Percentiles rank a stretch among this genome's conserved stretches.
Conservation (phyloP, 2,113 vertebrate genomes). For the Bothrops jararaca region DNA sequence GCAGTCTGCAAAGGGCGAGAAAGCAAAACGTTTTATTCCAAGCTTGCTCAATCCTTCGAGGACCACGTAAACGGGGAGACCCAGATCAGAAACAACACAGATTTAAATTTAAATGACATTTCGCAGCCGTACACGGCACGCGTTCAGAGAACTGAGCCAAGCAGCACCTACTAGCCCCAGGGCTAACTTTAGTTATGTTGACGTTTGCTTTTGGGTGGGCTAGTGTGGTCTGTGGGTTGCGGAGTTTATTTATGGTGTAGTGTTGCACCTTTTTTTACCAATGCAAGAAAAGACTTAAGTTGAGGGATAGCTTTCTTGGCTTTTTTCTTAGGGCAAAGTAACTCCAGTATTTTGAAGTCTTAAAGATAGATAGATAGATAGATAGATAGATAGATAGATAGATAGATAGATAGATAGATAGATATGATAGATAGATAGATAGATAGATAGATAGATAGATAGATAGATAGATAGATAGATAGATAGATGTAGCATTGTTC, state of each 20-base stretch:
- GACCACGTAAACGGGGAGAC: neutral
- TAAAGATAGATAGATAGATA: no score
- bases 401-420: no score
- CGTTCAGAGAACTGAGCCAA: neutral
- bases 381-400: no score
- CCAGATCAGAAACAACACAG: neutral
- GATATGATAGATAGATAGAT: no score
- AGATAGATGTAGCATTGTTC: no score
- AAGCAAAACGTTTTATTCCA: neutral
- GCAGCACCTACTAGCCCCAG: neutral
- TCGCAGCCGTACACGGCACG: neutral
- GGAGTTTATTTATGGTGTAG: neutral
- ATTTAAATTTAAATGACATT: neutral
- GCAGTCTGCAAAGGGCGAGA: neutral
- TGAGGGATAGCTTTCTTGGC: no score
- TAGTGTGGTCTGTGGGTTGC: neutral
- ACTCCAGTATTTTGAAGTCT: no score
- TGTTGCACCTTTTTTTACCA: neutral
- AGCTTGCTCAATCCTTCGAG: neutral
- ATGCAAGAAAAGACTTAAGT: no score
- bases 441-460: no score
- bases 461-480: no score
- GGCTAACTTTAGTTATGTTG: neutral
- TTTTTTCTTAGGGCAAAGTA: no score
- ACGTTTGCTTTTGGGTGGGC: neutral